A percentile compares a stretch with the other conserved stretches of the same genome.
Conservation (phyloP, 2,888 invertebrate genomes). For the Drosophila anomalipes region DNA sequence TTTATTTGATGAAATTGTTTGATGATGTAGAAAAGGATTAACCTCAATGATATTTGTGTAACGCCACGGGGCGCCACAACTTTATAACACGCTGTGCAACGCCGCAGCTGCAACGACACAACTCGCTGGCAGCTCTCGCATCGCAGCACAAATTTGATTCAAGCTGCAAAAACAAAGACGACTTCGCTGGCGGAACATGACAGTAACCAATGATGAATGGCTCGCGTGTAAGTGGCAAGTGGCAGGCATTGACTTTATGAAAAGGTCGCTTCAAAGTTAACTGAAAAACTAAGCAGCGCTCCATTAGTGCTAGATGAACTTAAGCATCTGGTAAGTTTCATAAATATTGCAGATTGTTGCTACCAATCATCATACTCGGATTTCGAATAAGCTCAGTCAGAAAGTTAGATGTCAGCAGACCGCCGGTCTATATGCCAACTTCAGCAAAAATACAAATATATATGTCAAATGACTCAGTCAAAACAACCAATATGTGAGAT, state of each 20-base stretch:
- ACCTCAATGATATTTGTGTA: slow-evolving; percentile 77
- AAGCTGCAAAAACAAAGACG: slow-evolving; percentile 40
- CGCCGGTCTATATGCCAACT: background rate
- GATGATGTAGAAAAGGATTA: slow-evolving; percentile 81
- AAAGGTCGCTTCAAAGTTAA: slow-evolving; percentile 56
- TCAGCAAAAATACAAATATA: background rate
- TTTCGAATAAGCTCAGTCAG: background rate
- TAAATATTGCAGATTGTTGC: background rate
- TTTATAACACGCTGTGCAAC: slow-evolving; percentile 8
- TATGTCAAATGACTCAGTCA: background rate
- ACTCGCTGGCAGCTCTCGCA: slow-evolving; percentile 14
- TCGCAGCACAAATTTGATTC: slow-evolving; percentile 57
- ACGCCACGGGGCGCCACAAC: slow-evolving; percentile 22
- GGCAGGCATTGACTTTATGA: slow-evolving; percentile 33
- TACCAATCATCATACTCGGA: background rate
- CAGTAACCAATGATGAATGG: slow-evolving; percentile 67
- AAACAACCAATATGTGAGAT: background rate
- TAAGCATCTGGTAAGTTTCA: background rate
- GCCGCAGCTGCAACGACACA: slow-evolving; percentile 8
- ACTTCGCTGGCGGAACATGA: slow-evolving; percentile 57
- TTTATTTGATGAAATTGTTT: slow-evolving; percentile 81
- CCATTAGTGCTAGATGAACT: background rate
- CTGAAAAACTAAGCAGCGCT: background rate
- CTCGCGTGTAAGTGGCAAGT: slow-evolving; percentile 9
- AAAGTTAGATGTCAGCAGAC: background rate